Evolutionary conservation across 2,888 invertebrate species (phyloP).

Genomic region (Cyclophora punctaria): DNA sequence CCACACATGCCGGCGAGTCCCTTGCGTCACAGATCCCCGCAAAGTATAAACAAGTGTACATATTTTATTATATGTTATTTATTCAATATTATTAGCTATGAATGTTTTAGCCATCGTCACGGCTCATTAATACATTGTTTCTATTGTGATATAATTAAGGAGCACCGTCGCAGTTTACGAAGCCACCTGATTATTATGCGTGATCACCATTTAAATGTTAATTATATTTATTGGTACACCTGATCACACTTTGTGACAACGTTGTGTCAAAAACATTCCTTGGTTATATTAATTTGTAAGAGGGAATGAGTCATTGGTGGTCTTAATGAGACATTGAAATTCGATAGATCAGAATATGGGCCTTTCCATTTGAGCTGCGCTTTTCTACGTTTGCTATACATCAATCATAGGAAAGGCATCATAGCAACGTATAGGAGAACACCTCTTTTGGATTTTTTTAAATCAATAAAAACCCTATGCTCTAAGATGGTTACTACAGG

Average conservation of each 20-base stretch:
- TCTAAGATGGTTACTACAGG: no score
- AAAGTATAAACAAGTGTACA: slow-evolving; percentile 53
- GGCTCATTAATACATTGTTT: slow-evolving; percentile 48
- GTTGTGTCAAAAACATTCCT: slow-evolving; percentile 11
- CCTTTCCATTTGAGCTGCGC: no score
- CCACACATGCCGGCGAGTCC: slow-evolving; percentile 21
- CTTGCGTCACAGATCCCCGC: slow-evolving; percentile 29
- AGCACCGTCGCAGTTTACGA: slow-evolving; percentile 55
- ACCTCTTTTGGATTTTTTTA: no score
- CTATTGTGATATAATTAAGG: slow-evolving; percentile 67
- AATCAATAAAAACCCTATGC: no score
- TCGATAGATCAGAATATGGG: no score
- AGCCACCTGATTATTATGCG: slow-evolving; percentile 70
- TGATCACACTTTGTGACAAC: slow-evolving; percentile 45
- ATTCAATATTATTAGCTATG: slow-evolving; percentile 32
- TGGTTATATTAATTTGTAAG: neutral
- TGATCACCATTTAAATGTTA: slow-evolving; percentile 73
- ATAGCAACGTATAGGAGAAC: no score
- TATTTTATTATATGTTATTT: slow-evolving; percentile 9
- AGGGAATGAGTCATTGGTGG: no score
- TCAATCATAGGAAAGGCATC: no score
- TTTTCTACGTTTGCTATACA: no score
- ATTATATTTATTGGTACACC: slow-evolving; percentile 65
- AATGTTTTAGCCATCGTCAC: slow-evolving; percentile 47
- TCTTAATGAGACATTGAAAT: no score